Evolutionary conservation across 2,113 vertebrate species (phyloP), one percentile per base, ranked within the genome.

Genomic region (Donacobius atricapilla): DNA sequence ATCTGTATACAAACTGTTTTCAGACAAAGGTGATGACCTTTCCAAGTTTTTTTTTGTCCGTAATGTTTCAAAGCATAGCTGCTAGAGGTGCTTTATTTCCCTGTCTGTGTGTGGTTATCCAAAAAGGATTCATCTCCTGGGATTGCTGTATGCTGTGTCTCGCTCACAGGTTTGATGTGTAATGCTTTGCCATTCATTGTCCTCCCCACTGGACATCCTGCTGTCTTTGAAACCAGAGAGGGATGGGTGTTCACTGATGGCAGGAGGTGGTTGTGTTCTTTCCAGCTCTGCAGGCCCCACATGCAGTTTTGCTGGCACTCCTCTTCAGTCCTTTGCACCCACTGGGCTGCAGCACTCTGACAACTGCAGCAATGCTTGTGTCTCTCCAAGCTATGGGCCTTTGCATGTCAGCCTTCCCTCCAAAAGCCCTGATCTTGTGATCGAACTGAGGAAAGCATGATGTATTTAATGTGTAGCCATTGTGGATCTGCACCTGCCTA

Each of bases 81-180:
- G 30, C 37, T 64, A 44, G n/a, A 50, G 25, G 40, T 6, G 12
- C 45, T 73, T 65, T 44, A 25, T 68, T 79, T 76, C 22, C 23
- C 42, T 48, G 61, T 4, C 21, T 83, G 24, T 44, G 15, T 28
- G 12, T 73, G 16, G 10, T 75, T 66, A 35, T n/a, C 56, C 39
- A 14, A 24, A 58, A 86, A 39, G 12, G 27, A 77, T 77, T 76
- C 1, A 16, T 54, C n/a, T 0, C 0, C 83, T 45, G 15, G 69
- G 37, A 13, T 27, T 72, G 23, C 54, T 72, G 21, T 7, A 7
- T 22, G 25, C 33, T 15, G 11, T 30, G 47, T 73, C 54, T 61
- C 0, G 0, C 58, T 66, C 40, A 9, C 20, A 61, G 20, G 8
- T 48, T 63, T 54, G 77, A 45, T 65, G 30, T 3, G 1, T 9